Evolutionary conservation across 1,140 invertebrate genomes (phyloP).

Genomic region (Mylabris phalerata): DNA sequence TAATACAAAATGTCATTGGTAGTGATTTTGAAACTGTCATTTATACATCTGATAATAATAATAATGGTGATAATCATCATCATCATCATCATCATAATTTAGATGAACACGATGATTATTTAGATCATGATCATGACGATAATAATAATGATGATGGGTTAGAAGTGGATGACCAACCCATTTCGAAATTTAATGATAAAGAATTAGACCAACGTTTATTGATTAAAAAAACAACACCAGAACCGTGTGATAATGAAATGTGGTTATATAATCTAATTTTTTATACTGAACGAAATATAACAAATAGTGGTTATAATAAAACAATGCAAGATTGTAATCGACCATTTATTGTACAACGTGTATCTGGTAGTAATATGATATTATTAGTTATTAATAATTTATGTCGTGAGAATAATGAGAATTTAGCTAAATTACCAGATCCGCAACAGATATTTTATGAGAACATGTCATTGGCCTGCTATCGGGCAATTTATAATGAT

Average conservation of each 20-base stretch:
- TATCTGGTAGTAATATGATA: conserved; percentile 77
- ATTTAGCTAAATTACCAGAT: conserved; percentile 23
- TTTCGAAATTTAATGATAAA: conserved; percentile 46
- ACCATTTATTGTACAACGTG: conserved; percentile 74
- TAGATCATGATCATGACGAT: too few species aligned
- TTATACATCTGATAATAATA: too few species aligned
- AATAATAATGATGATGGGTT: conserved; percentile 34
- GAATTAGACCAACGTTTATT: conserved; percentile 51
- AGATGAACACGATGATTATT: too few species aligned
- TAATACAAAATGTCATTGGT: too few species aligned
- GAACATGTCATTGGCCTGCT: conserved; percentile 41
- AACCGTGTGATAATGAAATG: conserved; percentile 69
- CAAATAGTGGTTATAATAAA: conserved; percentile 34
- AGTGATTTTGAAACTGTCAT: too few species aligned
- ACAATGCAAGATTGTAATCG: conserved; percentile 41
- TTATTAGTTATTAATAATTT: conserved; percentile 70
- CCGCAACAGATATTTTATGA: conserved; percentile 33
- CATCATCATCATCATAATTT: too few species aligned
- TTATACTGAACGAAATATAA: conserved; percentile 33
- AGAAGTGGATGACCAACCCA: conserved; percentile 41
- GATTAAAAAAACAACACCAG: conserved; percentile 69
- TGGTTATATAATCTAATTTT: conserved; percentile 45
- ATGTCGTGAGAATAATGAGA: conserved; percentile 44
- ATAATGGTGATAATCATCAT: too few species aligned
- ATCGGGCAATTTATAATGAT: conserved; percentile 30